Base-by-base conservation (phyloP, 2,797 vertebrate genomes). In the Rhadinocentrus ornatus region DNA sequence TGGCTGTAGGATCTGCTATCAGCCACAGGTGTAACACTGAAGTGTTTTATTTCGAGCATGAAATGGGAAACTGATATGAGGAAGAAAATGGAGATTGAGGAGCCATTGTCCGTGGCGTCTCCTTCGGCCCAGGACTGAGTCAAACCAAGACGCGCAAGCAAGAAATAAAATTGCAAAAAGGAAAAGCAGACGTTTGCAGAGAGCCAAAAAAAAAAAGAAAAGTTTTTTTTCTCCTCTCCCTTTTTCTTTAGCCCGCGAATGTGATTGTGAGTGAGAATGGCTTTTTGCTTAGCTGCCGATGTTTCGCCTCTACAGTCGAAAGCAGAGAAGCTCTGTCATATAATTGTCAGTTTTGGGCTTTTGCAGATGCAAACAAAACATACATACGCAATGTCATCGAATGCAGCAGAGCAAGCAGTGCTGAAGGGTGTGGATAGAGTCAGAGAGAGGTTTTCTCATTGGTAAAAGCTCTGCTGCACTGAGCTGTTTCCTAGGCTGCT, bases 401-500 rank as follows among this genome's bases (percentile, higher is more conserved):
- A 81, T 86, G 55, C 64, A 79, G 62, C 59, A 74, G 67, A 77
- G 69, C 59, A 71, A 62, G 53, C 27, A 54, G 62, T 66, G 73
- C 81, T 69, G 65, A 69, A 76, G 78, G 82, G 79, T 58, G 29
- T 81, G 69, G 81, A 73, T 80, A 66, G 29, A 80, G 63, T 57
- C 70, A 69, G 68, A 81, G 56, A 80, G 80, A 82, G 78, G 66
- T 59, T 79, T 83, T 83, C 80, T 89, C 82, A 88, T 75, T 88
- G 89, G 78, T 83, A 65, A 78, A 68, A 81, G 82, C 88, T 85
- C 55, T 88, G 83, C 89, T 84, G 82, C 86, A 77, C 69, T 79
- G 78, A 85, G 89, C 87, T 86, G 89, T 89, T 88, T 90, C 89
- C 83, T 86, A 86, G 83, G 84, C 85, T 85, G 86, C 85, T 37